These are phyloP conservation scores for Perca flavescens DNA, from an alignment of 2,113 vertebrate genomes.

Conservation along the genomic window DNA sequence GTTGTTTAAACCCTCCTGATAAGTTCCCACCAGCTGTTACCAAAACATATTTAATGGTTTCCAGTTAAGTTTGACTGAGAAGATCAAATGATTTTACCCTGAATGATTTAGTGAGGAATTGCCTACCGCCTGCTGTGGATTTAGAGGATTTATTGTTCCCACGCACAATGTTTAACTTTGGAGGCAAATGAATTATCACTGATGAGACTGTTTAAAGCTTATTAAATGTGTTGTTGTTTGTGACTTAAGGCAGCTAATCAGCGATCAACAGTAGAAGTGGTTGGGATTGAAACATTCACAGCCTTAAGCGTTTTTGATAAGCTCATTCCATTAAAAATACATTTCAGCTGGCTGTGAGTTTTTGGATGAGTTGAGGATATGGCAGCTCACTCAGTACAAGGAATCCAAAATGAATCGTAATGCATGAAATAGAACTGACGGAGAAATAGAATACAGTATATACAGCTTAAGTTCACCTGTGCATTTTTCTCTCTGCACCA, in stretches of 20 bases:
- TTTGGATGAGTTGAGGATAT: not conserved
- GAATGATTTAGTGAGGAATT: not conserved
- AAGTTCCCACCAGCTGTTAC: too few species aligned
- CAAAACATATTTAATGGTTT: not conserved
- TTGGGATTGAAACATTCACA: not conserved
- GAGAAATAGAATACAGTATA: not conserved
- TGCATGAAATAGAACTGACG: constrained; percentile 6
- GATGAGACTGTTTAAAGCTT: not conserved
- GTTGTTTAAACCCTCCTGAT: too few species aligned
- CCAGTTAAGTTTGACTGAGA: not conserved
- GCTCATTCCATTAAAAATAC: not conserved
- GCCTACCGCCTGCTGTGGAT: not conserved
- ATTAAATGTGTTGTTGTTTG: constrained; percentile 11
- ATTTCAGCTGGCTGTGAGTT: constrained; percentile 14
- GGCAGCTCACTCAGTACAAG: not conserved
- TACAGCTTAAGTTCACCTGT: constrained; percentile 15
- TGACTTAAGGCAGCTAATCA: constrained; percentile 24
- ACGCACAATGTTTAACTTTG: not conserved
- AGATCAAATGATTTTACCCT: constrained; percentile 1
- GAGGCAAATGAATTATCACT: constrained; percentile 7
- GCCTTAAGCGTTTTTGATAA: constrained; percentile 5
- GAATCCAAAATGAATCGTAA: constrained; percentile 22
- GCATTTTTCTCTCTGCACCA: constrained; percentile 24
- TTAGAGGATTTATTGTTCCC: constrained; percentile 15
- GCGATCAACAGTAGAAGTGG: not conserved